phyloP scores from a whole-genome alignment of 1,140 invertebrate genomes.

The Drosophila nebulosa region DNA sequence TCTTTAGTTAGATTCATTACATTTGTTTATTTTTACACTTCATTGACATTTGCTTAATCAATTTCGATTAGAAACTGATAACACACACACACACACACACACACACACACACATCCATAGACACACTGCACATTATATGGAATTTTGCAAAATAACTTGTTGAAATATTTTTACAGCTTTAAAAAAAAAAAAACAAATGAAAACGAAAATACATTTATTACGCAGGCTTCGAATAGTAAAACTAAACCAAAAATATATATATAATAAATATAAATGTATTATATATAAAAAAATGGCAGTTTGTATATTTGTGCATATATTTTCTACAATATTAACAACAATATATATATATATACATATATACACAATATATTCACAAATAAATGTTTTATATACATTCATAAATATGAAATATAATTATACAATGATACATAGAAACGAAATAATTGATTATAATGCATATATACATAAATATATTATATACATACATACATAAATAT shows the following conservation, averaged over 20 bases:
- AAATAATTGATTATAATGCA: slow-evolving; percentile 19
- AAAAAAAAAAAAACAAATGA: not conserved
- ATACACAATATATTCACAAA: slow-evolving; percentile 29
- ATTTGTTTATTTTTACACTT: not conserved
- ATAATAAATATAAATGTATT: slow-evolving; percentile 24
- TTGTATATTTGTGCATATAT: slow-evolving; percentile 46
- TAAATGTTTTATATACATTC: slow-evolving; percentile 22
- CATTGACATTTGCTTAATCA: slow-evolving; percentile 10
- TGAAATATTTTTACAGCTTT: slow-evolving; percentile 22
- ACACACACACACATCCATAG: not conserved
- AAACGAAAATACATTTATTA: slow-evolving; percentile 26
- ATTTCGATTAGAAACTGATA: slow-evolving; percentile 2
- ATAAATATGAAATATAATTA: slow-evolving; percentile 20
- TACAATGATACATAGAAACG: slow-evolving; percentile 7
- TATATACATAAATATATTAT: not conserved
- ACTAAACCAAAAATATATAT: slow-evolving; percentile 32
- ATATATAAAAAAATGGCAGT: not conserved
- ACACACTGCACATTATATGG: not conserved
- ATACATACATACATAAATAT: not conserved
- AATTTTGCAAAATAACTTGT: slow-evolving; percentile 8
- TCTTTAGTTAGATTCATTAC: not conserved
- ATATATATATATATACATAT: not conserved
- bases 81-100: not conserved
- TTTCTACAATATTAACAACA: slow-evolving; percentile 37
- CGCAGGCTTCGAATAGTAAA: slow-evolving; percentile 31